These are phyloP conservation scores for Ammodytes marinus DNA, from an alignment of 2,113 vertebrate genomes.

Conservation along the genomic window DNA sequence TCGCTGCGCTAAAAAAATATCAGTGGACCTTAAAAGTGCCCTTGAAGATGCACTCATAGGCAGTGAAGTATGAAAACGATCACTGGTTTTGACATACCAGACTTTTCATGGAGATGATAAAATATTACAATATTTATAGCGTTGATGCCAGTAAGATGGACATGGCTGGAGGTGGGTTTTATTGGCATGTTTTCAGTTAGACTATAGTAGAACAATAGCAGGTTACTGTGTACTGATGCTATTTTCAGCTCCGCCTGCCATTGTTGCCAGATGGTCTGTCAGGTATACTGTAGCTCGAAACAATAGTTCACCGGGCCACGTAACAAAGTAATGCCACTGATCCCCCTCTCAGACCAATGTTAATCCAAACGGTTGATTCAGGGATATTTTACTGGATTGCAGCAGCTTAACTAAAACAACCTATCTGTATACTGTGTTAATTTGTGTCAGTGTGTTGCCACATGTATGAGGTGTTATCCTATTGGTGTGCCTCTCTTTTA, in stretches of 20 bases:
- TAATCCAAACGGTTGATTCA: neutral
- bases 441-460: neutral
- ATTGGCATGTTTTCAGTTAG: constrained; percentile 9
- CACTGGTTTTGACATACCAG: neutral
- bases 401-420: constrained; percentile 7
- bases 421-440: neutral
- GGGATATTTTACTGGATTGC: neutral
- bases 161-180: constrained; percentile 1
- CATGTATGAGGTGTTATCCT: neutral
- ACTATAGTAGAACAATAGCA: constrained; percentile 19
- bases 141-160: neutral
- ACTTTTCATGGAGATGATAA: neutral
- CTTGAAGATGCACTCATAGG: neutral
- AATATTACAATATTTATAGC: neutral
- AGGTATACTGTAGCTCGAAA: constrained; percentile 35
- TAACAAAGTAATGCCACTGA: constrained; percentile 38
- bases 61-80: neutral
- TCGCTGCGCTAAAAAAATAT: neutral
- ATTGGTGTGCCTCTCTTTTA: neutral
- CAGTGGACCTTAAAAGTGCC: neutral
- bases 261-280: constrained; percentile 62
- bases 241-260: constrained; percentile 58
- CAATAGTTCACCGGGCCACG: constrained; percentile 52
- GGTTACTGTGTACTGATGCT: constrained; percentile 29
- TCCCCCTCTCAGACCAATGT: neutral